A percentile compares a stretch with the other conserved stretches of the same genome.
phyloP scores from a whole-genome alignment of 2,888 invertebrate genomes.

The Acanthopleura granulata region DNA sequence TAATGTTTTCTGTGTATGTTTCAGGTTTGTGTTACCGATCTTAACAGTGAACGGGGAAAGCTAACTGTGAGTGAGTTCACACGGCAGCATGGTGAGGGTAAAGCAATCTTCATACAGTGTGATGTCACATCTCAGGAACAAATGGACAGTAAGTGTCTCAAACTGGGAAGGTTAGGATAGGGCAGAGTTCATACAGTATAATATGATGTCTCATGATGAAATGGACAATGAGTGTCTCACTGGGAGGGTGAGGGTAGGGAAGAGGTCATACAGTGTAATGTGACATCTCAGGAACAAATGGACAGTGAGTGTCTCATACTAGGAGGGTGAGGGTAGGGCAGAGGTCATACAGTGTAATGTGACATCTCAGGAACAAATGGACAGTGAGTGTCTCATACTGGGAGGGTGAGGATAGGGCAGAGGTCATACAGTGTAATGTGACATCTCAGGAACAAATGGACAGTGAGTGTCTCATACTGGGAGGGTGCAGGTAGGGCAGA shows the following conservation, averaged over 20 bases:
- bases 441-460: constrained; percentile 31
- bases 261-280: constrained; percentile 49
- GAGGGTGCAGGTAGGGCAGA: neutral
- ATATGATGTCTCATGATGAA: constrained; percentile 46
- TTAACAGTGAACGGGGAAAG: constrained; percentile 37
- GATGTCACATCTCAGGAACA: constrained; percentile 45
- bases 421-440: neutral
- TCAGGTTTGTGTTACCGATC: constrained; percentile 52
- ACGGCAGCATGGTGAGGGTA: constrained; percentile 26
- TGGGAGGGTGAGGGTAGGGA: constrained; percentile 46
- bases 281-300: constrained; percentile 43
- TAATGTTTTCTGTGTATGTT: constrained; percentile 1
- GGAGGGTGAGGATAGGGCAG: neutral
- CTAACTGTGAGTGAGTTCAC: constrained; percentile 40
- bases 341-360: constrained; percentile 52
- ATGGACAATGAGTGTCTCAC: constrained; percentile 39
- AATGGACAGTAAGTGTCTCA: constrained; percentile 35
- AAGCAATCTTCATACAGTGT: constrained; percentile 49
- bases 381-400: constrained; percentile 28
- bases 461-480: constrained; percentile 26
- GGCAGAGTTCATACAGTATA: constrained; percentile 49
- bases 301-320: constrained; percentile 29
- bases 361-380: constrained; percentile 40
- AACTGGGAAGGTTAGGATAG: constrained; percentile 25
- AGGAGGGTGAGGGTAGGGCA: constrained; percentile 32